Percentiles rank a stretch among this genome's conserved stretches.
These are phyloP conservation scores for Zeuzera pyrina DNA, from an alignment of 2,888 invertebrate genomes.

Conservation along the genomic window DNA sequence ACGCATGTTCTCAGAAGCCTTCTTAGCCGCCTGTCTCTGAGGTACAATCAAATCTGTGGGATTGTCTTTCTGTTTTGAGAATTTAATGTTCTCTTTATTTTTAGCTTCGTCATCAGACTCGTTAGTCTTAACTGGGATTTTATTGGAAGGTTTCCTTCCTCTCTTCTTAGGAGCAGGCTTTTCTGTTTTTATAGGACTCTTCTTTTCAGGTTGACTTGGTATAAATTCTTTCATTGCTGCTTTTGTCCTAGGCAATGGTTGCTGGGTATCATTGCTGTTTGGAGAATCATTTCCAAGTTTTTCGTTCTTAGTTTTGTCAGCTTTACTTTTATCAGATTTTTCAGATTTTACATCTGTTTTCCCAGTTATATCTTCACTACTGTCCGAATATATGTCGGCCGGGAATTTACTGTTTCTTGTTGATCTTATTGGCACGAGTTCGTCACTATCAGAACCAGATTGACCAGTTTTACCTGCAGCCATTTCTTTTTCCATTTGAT, in stretches of 20 bases:
- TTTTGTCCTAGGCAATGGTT: conserved; percentile 82
- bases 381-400: conserved; percentile 89
- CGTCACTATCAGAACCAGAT: conserved; percentile 85
- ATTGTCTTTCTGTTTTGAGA: conserved; percentile 66
- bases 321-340: conserved; percentile 72
- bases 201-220: conserved; percentile 54
- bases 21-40: conserved; percentile 91
- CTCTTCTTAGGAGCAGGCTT: conserved; percentile 56
- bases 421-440: conserved; percentile 77
- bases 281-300: conserved; percentile 71
- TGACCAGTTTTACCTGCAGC: conserved; percentile 66
- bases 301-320: conserved; percentile 47
- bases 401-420: conserved; percentile 73
- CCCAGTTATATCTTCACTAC: conserved; percentile 61
- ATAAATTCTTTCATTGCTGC: conserved; percentile 90
- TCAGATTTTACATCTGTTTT: conserved; percentile 63
- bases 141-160: conserved; percentile 60
- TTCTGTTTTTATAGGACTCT: conserved; percentile 29
- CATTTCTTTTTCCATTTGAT: conserved; percentile 84
- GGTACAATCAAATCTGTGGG: conserved; percentile 91
- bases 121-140: conserved; percentile 30
- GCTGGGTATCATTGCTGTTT: conserved; percentile 79
- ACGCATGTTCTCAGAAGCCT: conserved; percentile 90
- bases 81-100: conserved; percentile 63
- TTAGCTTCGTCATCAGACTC: conserved; percentile 61